Base-by-base conservation (phyloP, 2,888 invertebrate genomes). In the Nephrotoma guestfalica region DNA sequence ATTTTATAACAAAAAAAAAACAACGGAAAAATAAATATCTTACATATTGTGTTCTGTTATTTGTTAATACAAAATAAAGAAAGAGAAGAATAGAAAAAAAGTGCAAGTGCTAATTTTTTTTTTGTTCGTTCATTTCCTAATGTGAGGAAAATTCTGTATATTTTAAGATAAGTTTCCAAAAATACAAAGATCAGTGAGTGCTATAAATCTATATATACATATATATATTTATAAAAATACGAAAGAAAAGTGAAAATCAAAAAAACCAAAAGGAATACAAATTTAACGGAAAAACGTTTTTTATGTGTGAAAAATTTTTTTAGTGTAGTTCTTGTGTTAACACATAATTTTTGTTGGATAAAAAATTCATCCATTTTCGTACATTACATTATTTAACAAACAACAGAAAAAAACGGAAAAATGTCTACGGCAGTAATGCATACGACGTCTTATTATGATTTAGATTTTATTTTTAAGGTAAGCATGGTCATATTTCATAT, bases 351-450 rank as follows among this genome's bases (percentile, higher is more conserved):
- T 71, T 30, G 9, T 71, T 71, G 71, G 71, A 71, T 30, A 9
- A 30, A 30, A 3, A 30, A 30, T 11, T 9, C 30, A 47, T 71
- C 71, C 71, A 71, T 71, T 9, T 71, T 71, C 30, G 1, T 30
- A 30, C 30, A 30, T 30, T 51, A 15, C n/a, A 51, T 51, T 71
- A 9, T 71, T 6, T n/a, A 47, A 30, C 43, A 47, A 47, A 71
- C 30, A 71, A 30, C 71, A 30, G n/a, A 15, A 71, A 71, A 9
- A 71, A 71, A 71, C 18, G 6, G 6, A 41, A 86, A 86, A 86
- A 86, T 86, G 86, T 51, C 86, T 40, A 86, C 86, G 30, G 86
- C 86, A 51, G 51, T 86, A 40, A 86, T 86, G 86, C 86, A 86
- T 9, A 57, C 51, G 40, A 51, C 86, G 41, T 51, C 51, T n/a